A percentile compares a stretch with the other conserved stretches of the same genome.
Conservation (phyloP, 2,797 vertebrate species). For the Hipposideros larvatus region DNA sequence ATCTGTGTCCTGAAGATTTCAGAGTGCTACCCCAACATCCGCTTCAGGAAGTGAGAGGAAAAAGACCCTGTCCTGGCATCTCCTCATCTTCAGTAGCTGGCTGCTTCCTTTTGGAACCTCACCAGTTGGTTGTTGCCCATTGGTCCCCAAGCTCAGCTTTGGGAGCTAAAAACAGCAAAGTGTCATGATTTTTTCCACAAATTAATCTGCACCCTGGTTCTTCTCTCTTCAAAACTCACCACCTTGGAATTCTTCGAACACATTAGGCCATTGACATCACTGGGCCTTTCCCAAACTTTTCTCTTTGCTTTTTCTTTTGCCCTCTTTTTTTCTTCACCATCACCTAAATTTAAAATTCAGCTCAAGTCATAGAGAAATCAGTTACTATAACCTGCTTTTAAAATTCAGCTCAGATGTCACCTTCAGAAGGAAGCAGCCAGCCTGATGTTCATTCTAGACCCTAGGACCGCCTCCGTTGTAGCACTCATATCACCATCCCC, state of each 20-base stretch:
- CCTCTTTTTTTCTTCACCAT: neutral
- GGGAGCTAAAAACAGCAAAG: neutral
- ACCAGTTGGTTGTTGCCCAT: neutral
- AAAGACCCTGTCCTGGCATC: neutral
- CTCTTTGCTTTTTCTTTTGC: conserved; percentile 17
- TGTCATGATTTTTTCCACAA: neutral
- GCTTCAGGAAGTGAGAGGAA: neutral
- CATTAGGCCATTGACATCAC: neutral
- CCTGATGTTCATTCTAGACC: conserved; percentile 29
- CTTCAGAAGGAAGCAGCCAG: neutral
- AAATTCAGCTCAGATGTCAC: conserved; percentile 40
- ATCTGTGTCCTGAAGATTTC: conserved; percentile 53
- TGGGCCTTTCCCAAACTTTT: conserved; percentile 23
- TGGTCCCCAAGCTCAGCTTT: conserved; percentile 40
- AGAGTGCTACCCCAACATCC: conserved; percentile 14
- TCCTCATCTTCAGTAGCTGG: neutral
- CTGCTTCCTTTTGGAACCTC: conserved; percentile 9
- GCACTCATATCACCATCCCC: neutral
- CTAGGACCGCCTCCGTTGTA: neutral
- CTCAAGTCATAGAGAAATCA: neutral
- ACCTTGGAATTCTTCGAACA: conserved; percentile 27
- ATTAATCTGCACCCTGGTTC: neutral
- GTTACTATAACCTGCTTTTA: neutral
- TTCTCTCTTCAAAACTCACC: conserved; percentile 42
- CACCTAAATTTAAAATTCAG: conserved; percentile 52